Evolutionary conservation across 2,888 invertebrate genomes (phyloP), one percentile per base, ranked within the genome.

Genomic region (Metacarcinus magister): DNA sequence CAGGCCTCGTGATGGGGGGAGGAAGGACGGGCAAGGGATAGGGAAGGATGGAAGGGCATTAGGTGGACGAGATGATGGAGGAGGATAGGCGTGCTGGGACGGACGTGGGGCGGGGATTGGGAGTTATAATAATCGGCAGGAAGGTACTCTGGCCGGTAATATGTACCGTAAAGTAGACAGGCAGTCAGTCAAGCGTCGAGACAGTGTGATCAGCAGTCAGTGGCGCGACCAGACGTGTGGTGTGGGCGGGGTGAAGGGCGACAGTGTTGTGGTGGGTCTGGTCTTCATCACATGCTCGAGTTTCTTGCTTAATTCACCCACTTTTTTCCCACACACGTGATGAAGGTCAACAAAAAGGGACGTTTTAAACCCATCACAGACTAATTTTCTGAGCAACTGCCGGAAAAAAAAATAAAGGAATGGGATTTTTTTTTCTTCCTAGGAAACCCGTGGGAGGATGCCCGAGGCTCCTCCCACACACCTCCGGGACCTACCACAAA

Each of bases 1-100:
- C 46, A 48, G 48, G 92, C 46, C 46, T 92, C 23, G 92, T 46
- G 46, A 39, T 8, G 92, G 92, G 46, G 46, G 89, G 89, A 23
- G 89, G 89, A 46, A 44, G 46, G 91, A 2, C 28, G 48, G n/a
- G 92, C 13, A 8, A 87, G 87, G 87, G 39, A 32, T 23, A 32
- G 39, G 87, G 39, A 16, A 39, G 87, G 39, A 10, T 32, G 92
- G 32, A 48, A 46, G 23, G 92, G 23, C 32, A 48, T 92, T n/a
- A 92, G 23, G 92, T 23, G 90, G 32, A 43, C 10, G 19, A 92
- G 32, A 48, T 44, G 48, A 92, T n/a, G 48, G 92, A 46, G 92
- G 48, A 92, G 48, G 46, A 92, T 39, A 43, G 92, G 92, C 10
- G n/a, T 10, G 92, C 8, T 8, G 19, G 19, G 28, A 39, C n/a